Evolutionary conservation across 2,797 vertebrate genomes (phyloP), one percentile per base, ranked within the genome.

Genomic region (Aphelocoma californica): DNA sequence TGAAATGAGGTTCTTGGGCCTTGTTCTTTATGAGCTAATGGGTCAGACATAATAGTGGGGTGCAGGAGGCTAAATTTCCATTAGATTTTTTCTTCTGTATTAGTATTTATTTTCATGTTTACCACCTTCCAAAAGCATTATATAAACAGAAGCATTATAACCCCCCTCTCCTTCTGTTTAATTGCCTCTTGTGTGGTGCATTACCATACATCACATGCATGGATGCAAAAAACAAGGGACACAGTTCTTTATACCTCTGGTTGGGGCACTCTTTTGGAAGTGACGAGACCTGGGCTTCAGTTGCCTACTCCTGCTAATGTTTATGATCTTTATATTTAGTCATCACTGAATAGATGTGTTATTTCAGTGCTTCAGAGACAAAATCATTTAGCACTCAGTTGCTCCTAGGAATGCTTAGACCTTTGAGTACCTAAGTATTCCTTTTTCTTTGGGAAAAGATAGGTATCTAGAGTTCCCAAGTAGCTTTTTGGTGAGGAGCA

Each of bases 151-250:
- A 47, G 24, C 18, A 24, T 67, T 81, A 26, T 9, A 64, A 3
- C 0, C 1, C 10, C 9, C 3, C 4, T 5, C 29, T 40, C 29
- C 5, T 11, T 10, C 38, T 24, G 8, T 19, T 80, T 36, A 60
- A 69, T 48, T 69, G 3, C 18, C 81, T 83, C 13, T 24, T 38
- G 18, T 53, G 11, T 1, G 0, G 24, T 38, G 14, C 26, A 38
- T 77, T 77, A n/a, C 11, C 2, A 25, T 26, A 54, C 19, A 21
- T 47, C 13, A 40, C 0, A 0, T 7, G 4, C 38, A 25, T 31
- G 29, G 24, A 42, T 81, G 29, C 7, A 8, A 67, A 91, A 88
- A 78, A 1, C 32, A 71, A 60, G 19, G 29, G 24, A 3, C 7
- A 45, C 6, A 34, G 45, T 10, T 83, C 6, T 77, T 73, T 36